Base-by-base conservation (phyloP, 2,888 invertebrate genomes). In the Marronus borbonicus region DNA sequence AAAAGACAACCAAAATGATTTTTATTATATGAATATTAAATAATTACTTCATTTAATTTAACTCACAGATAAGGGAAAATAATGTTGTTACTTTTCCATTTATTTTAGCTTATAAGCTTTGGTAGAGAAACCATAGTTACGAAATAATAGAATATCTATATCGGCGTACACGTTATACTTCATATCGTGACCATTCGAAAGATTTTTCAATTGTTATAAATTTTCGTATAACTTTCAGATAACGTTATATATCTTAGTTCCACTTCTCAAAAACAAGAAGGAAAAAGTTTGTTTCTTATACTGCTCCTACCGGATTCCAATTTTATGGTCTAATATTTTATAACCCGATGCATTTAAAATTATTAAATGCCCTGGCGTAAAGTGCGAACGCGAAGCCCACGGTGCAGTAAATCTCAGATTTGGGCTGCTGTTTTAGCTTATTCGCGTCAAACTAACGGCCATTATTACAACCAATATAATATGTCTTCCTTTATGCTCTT, bases 261-360 rank as follows among this genome's bases (percentile, higher is more conserved):
- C 17, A 60, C 39, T 58, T 28, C 28, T 50, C 8, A 1, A 39
- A n/a, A 55, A 58, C 20, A 20, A 17, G 20, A 72, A n/a, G 36
- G 36, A 17, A 55, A 39, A 72, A 58, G 39, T 36, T 58, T 72
- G 36, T 72, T 55, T 72, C 39, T 58, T 58, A 36, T 31, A 39
- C 49, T 77, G 69, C 69, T 77, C 66, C 49, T 50, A 68, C 20
- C 39, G 64, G 58, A 76, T 66, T 76, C 65, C 60, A 17, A 65
- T 76, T 79, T 79, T 76, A 79, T 79, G 79, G 74, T 66, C 74
- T 58, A 72, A 68, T 74, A 75, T 78, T 66, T 78, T 74, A 74
- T 74, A 66, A 49, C 66, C 44, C 64, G 65, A 65, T 77, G 77
- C 72, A 70, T 72, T 77, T 70, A 70, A 77, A 77, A 77, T 77